Evolutionary conservation across 2,113 vertebrate species (phyloP), one percentile per base, ranked within the genome.

Genomic region (Lonchura striata): DNA sequence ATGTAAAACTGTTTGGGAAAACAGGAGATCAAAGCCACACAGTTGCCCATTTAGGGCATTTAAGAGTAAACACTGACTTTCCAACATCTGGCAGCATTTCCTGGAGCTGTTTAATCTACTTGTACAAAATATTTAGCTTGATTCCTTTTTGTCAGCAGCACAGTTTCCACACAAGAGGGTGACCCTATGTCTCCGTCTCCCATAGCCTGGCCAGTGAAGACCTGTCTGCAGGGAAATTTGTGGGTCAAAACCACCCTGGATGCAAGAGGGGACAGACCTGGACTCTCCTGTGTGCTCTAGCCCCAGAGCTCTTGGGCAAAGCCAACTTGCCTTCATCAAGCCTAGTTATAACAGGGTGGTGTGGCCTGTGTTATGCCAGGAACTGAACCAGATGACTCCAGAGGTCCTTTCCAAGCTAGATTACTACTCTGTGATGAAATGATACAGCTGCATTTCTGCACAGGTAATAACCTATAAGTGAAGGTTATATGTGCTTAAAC

Each of bases 241-340:
- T n/a, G 28, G 28, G 28, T 42, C 44, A 50, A 47, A 81, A 9
- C 14, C 23, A n/a, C 21, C 8, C 22, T 46, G 39, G 28, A 44
- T 27, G 10, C 64, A 54, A 25, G 16, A 53, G 7, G 11, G 19
- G 12, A 63, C 44, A 53, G 16, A 33, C 13, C 20, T 76, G 37
- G 37, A 21, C 31, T 57, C 56, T 82, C 27, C 22, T 30, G 11
- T 7, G 9, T 33, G 54, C 21, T 30, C 18, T 33, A 30, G 28
- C 61, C 23, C 57, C 15, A 71, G 39, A 65, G 8, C 21, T 47
- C 24, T 57, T 39, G 47, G 27, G 15, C 27, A 83, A 71, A 71
- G 28, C 8, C 52, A 57, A 39, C 0, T 0, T 24, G 22, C 19
- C 41, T 33, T 74, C 22, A 17, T 33, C 28, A 54, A 27, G 8